Evolutionary conservation across 1,140 invertebrate genomes (phyloP), one percentile per base, ranked within the genome.

Genomic region (Arctopsyche grandis): DNA sequence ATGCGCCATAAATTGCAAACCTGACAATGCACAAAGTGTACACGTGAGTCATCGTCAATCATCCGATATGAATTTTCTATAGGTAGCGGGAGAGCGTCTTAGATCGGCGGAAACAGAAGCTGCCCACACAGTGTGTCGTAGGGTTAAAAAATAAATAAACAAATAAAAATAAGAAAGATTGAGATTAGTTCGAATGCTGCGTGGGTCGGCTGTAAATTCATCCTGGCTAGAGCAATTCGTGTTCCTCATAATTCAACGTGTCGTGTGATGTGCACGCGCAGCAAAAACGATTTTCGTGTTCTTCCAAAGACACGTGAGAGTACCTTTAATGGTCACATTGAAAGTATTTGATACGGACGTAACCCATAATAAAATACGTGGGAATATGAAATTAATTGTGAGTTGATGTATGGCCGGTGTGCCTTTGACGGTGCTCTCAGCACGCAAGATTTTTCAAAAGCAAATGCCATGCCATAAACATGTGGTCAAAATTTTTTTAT

Each of bases 11-110:
- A 66, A 66, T 66, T 26, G 21, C 21, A 24, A 24, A 29, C 24
- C 63, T 66, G 63, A 66, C 63, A 66, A 66, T 66, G 63, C 63
- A 66, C 63, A 26, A 66, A 66, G 63, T 66, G 63, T 22, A 66
- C 9, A 22, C 22, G 24, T 66, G 63, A 66, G 63, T 66, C 63
- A 66, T 66, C 63, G 63, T 66, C 21, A 19, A 66, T 66, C 63
- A 66, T 66, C 10, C 63, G 3, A 26, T n/a, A 29, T 66, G 21
- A 29, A 19, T 66, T 66, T 26, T 66, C 63, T 5, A 12, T n/a
- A 12, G 63, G 63, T 66, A 66, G 63, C 63, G 21, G n/a, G 24
- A 19, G 9, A 66, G 22, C 9, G 48, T 52, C 48, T 52, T 52
- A 52, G 10, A 52, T 38, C 7, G 29, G 29, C 29, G 29, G 16